phyloP scores from a whole-genome alignment of 2,888 invertebrate genomes.

The Protula sp. region DNA sequence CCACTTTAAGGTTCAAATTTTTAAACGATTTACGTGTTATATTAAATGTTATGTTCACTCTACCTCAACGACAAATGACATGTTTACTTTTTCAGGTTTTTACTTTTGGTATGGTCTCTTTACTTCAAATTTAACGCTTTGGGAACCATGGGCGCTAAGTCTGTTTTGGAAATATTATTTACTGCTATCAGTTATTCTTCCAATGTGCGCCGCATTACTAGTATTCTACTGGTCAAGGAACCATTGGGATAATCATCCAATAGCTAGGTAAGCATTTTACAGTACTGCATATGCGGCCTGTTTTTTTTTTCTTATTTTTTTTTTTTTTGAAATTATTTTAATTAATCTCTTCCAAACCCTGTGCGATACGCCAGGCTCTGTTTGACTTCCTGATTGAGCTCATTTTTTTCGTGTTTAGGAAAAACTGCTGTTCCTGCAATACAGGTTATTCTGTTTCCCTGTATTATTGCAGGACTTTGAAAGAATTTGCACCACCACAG shows the following conservation, averaged over 20 bases:
- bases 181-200: slow-evolving; percentile 47
- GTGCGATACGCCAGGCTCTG: background rate
- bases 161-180: slow-evolving; percentile 33
- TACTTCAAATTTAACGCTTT: too few species aligned
- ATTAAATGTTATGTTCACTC: too few species aligned
- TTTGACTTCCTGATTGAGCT: background rate
- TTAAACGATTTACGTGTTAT: too few species aligned
- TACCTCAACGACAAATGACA: too few species aligned
- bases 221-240: slow-evolving; percentile 66
- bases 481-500: slow-evolving; percentile 11
- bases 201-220: slow-evolving; percentile 57
- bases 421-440: too few species aligned
- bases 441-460: too few species aligned
- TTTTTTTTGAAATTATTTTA: background rate
- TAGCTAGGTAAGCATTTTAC: slow-evolving; percentile 58
- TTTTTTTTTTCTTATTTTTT: too few species aligned
- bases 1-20: too few species aligned
- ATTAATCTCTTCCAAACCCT: background rate
- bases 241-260: slow-evolving; percentile 70
- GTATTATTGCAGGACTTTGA: background rate
- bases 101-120: too few species aligned
- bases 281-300: background rate
- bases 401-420: too few species aligned
- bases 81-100: too few species aligned
- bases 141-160: slow-evolving; percentile 22